Conservation (phyloP, 2,888 invertebrate genomes). For the Hermodice carunculata region DNA sequence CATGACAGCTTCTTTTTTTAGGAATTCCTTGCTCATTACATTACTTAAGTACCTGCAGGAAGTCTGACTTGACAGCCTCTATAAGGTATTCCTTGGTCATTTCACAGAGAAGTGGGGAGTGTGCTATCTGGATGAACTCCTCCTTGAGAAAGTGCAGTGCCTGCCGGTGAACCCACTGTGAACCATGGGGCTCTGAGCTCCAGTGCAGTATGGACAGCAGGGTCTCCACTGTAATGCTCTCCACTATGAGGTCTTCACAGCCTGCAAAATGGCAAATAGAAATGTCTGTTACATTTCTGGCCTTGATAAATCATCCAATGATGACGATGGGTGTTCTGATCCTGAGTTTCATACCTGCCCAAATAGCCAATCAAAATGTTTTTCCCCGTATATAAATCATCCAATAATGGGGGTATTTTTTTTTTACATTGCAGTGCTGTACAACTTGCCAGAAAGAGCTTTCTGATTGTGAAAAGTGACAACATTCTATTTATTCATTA, state of each 20-base stretch:
- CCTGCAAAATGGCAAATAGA: conserved; percentile 68
- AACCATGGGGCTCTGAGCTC: conserved; percentile 92
- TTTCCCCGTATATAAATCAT: too few relatives aligned
- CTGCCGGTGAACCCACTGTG: conserved; percentile 91
- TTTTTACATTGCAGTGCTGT: too few relatives aligned
- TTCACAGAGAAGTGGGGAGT: conserved; percentile 81
- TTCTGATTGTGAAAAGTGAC: too few relatives aligned
- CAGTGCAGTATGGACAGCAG: conserved; percentile 85
- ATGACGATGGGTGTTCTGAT: too few relatives aligned
- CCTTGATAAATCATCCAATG: neutral
- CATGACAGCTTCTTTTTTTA: too few relatives aligned
- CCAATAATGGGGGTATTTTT: too few relatives aligned
- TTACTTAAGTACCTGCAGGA: conserved; percentile 71
- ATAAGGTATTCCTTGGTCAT: conserved; percentile 82
- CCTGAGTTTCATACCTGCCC: too few relatives aligned
- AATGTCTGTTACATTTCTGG: too few relatives aligned
- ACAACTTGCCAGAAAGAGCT: too few relatives aligned
- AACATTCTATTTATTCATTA: too few relatives aligned
- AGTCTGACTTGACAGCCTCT: conserved; percentile 83
- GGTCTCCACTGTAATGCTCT: conserved; percentile 87
- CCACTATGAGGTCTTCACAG: conserved; percentile 94
- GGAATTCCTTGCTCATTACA: too few relatives aligned
- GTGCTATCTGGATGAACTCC: conserved; percentile 80
- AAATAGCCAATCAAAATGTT: too few relatives aligned
- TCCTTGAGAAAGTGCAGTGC: conserved; percentile 92